Base-by-base conservation (phyloP, 1,140 invertebrate genomes). In the Neodiprion lecontei region DNA sequence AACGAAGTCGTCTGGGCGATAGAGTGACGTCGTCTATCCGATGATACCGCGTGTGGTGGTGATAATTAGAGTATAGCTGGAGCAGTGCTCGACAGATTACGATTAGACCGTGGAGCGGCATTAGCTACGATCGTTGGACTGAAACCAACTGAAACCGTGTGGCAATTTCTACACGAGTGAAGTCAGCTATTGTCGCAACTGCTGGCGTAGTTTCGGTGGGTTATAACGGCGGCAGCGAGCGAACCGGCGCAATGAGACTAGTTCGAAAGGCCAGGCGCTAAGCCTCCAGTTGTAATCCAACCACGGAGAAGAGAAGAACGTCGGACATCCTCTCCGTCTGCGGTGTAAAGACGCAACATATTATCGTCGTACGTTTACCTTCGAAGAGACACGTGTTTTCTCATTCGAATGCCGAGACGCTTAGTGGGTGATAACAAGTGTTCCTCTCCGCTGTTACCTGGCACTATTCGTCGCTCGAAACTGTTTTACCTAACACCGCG, bases 211-310 rank as follows among this genome's bases (percentile, higher is more conserved):
- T 61, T 53, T 14, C 53, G 53, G 28, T 40, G 28, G 11, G 5
- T 61, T 9, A 9, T 61, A 61, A 14, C 53, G 53, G 4, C 17
- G 17, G 17, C 17, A 21, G n/a, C 2, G 28, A 40, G 28, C 28
- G 53, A 61, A 61, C 53, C 53, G 53, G n/a, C 53, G 53, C 53
- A 61, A 61, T 61, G 53, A 61, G 53, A 17, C 53, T 61, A 9
- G 8, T 7, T 61, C 8, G 7, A 9, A 61, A 40, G 28, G 28
- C 28, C 28, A 5, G 53, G 53, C 53, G 53, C 8, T 17, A 61
- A 61, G 53, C 53, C 53, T 61, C n/a, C 53, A 61, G 53, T 61
- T 14, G 53, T 61, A 61, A 61, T 61, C 53, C 53, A 4, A 61
- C 53, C 53, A 17, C 53, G 53, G 53, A 61, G 53, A 17, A 61